Evolutionary conservation across 2,797 vertebrate species (phyloP), one percentile per base, ranked within the genome.

Genomic region (Rachycentron canadum): DNA sequence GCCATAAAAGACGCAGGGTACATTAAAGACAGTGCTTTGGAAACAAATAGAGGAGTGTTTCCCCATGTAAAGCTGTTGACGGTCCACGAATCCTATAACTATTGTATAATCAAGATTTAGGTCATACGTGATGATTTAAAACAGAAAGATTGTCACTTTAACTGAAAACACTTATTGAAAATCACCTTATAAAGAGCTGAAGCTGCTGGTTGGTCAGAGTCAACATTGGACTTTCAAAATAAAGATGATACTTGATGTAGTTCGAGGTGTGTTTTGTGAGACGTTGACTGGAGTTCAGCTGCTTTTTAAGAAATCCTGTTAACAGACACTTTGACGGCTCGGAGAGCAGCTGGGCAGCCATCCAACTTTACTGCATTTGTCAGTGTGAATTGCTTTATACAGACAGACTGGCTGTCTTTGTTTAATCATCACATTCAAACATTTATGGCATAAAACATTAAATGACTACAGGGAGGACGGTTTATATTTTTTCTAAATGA

Each of bases 401-500:
- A 66, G 61, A 71, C 58, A 68, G 25, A 36, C 4, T 40, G 28
- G 13, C 32, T 36, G 55, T 69, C 55, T 71, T 43, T 61, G 50
- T 52, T 73, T 58, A 55, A 36, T 66, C 1, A 11, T 21, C 14
- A 5, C 17, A 41, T 70, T 57, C 59, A 53, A 38, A 34, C 7
- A 74, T 82, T 76, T 65, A 64, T 72, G 50, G 16, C 19, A 3
- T 32, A n/a, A 43, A 52, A 41, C 45, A 30, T 70, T 57, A 28
- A 81, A 45, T 36, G 16, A 16, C 7, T 66, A 40, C 25, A 30
- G 16, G 14, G 3, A 21, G 41, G 16, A 56, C 9, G 38, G 49
- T 10, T 45, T 40, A 32, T 53, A 64, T 47, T 32, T 49, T 62
- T 57, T 63, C 43, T 19, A 23, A 47, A 64, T 41, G 34, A 58